phyloP scores from a whole-genome alignment of 2,797 vertebrate species.

The Phrynocephalus vlangalii region DNA sequence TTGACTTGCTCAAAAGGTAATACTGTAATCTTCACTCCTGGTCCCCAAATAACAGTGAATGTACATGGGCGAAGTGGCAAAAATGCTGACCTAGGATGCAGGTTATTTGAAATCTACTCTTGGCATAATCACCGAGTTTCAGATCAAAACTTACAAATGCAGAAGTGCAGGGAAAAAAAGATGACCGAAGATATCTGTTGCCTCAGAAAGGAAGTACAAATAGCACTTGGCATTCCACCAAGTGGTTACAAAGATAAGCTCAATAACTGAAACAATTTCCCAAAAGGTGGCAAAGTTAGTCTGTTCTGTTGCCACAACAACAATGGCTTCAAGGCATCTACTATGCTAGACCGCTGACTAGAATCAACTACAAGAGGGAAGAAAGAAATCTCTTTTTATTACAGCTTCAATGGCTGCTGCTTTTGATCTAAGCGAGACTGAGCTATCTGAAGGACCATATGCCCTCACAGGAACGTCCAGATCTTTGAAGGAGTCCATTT shows the following conservation, averaged over 20 bases:
- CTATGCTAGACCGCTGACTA: too few species aligned
- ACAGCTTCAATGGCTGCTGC: too few species aligned
- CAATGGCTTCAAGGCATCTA: background rate
- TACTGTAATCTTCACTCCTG: background rate
- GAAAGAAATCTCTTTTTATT: too few species aligned
- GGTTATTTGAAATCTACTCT: too few species aligned
- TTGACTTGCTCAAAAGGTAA: conserved; percentile 25
- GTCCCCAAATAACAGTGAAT: background rate
- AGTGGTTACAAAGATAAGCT: background rate
- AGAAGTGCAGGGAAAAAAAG: background rate
- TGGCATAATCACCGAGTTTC: background rate
- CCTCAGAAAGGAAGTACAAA: background rate
- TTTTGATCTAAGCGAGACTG: too few species aligned
- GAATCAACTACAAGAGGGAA: too few species aligned
- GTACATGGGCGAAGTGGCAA: background rate
- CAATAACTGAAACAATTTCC: background rate
- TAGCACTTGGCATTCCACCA: too few species aligned
- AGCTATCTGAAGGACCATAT: too few species aligned
- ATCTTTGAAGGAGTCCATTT: too few species aligned
- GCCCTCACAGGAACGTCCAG: too few species aligned
- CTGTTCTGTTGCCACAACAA: background rate
- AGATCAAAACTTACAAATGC: background rate
- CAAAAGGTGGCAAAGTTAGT: background rate
- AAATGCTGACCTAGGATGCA: background rate
- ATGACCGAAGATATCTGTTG: background rate